Evolutionary conservation across 1,140 invertebrate species (phyloP), one percentile per base, ranked within the genome.

Genomic region (Whitmania pigra): DNA sequence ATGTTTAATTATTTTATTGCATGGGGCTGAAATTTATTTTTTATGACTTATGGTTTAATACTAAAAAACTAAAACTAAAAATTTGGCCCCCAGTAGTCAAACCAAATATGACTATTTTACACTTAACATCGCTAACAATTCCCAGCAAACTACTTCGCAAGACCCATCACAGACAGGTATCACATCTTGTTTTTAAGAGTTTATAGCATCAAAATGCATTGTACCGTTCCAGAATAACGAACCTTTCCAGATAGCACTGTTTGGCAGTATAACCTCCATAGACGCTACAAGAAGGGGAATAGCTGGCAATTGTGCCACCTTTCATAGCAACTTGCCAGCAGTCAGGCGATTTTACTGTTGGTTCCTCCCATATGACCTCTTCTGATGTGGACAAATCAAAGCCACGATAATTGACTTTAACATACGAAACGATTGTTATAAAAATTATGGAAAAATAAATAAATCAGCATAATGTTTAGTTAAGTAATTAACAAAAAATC

Each of bases 191-290:
- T 36, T 6, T 36, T 36, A 36, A 36, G 31, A 36, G 31, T 36
- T 6, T 2, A 36, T 36, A 36, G 31, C 15, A 17, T 7, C 9
- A 49, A 13, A 49, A 49, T 49, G 2, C 2, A 49, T 49, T 1
- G 15, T 49, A 3, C 13, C 43, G 9, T 49, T 49, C 43, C 43
- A 15, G 43, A 49, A 49, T 49, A 49, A 49, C 43, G 13, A 49
- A 63, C 57, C 57, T 63, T 18, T 63, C 57, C 57, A 63, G 22
- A n/a, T 25, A 63, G 57, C 57, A 63, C 29, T 63, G 57, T n/a
- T 63, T 63, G 1, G 57, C 22, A 7, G 57, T 63, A 63, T 63
- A 63, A 20, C 22, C 22, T 22, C 57, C 57, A 18, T 20, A 13
- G 9, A 25, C 18, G 15, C 11, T 63, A 17, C 57, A 63, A 17